Base-by-base conservation (phyloP, 2,888 invertebrate species). In the Syritta pipiens region DNA sequence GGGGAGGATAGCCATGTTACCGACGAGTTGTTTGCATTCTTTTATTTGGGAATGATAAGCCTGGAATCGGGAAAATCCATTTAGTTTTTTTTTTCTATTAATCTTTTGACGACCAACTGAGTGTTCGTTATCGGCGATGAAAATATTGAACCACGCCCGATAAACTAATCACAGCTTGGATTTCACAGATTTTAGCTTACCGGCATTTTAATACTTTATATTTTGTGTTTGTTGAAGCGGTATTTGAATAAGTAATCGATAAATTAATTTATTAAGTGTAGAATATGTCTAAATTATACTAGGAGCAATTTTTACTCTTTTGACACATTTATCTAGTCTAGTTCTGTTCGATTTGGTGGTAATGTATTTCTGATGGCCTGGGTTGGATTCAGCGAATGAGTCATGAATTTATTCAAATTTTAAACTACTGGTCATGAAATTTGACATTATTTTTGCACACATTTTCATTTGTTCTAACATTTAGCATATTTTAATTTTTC, bases 31-130 rank as follows among this genome's bases (percentile, higher is more conserved):
- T 55, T 92, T 91, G 83, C 92, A 92, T 67, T 94, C 93, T 24
- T 93, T 90, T 84, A 97, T 93, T 84, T 94, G 94, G 0, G 99
- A 99, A 89, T 99, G 99, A 90, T 98, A 99, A 1, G 99, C 98
- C 97, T 97, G 12, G 3, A 42, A 37, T 7, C 6, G 35, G 0
- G 32, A 9, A 19, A 22, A n/a, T n/a, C n/a, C n/a, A n/a, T n/a
- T n/a, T n/a, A n/a, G n/a, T n/a, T n/a, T n/a, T n/a, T n/a, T n/a
- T n/a, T n/a, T n/a, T n/a, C n/a, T n/a, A n/a, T n/a, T n/a, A n/a
- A n/a, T n/a, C n/a, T n/a, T n/a, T n/a, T n/a, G n/a, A n/a, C n/a
- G n/a, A 26, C 32, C 17, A 35, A 2, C 22, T 30, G 53, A n/a
- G 3, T 12, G 24, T 40, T 40, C 7, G 37, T 68, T 60, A 51